Evolutionary conservation across 2,113 vertebrate genomes (phyloP).

Genomic region (Procavia capensis): DNA sequence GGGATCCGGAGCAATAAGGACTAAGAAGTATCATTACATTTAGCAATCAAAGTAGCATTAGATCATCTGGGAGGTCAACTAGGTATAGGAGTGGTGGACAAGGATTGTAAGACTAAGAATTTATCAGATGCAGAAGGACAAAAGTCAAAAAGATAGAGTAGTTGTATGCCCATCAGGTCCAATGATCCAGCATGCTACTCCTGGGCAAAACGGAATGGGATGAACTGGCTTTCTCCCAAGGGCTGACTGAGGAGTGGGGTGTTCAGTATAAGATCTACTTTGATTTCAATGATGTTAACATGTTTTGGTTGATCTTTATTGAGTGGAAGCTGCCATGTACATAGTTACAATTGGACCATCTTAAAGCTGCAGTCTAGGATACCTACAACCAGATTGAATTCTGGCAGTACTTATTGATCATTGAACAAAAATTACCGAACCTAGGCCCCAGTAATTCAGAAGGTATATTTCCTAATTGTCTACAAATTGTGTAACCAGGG

Average conservation of each 20-base stretch:
- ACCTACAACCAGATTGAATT: neutral
- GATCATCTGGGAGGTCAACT: neutral
- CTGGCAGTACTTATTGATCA: neutral
- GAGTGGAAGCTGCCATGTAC: neutral
- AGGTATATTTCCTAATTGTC: neutral
- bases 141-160: neutral
- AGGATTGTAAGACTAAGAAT: neutral
- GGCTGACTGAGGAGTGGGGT: neutral
- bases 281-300: neutral
- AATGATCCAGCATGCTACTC: fast-evolving
- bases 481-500: neutral
- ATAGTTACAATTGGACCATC: neutral
- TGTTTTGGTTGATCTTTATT: slow-evolving; percentile 20
- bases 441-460: neutral
- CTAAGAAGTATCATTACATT: neutral
- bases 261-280: neutral
- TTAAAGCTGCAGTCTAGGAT: neutral
- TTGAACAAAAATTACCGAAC: neutral
- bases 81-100: neutral
- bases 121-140: neutral
- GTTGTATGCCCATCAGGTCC: neutral
- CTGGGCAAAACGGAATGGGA: neutral
- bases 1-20: neutral
- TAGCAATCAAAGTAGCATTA: neutral
- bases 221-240: neutral